Evolutionary conservation across 53 echinoderm and acorn worm genomes (phyloP), one percentile per base, ranked within the genome.

Genomic region (Zoroaster sp.): DNA sequence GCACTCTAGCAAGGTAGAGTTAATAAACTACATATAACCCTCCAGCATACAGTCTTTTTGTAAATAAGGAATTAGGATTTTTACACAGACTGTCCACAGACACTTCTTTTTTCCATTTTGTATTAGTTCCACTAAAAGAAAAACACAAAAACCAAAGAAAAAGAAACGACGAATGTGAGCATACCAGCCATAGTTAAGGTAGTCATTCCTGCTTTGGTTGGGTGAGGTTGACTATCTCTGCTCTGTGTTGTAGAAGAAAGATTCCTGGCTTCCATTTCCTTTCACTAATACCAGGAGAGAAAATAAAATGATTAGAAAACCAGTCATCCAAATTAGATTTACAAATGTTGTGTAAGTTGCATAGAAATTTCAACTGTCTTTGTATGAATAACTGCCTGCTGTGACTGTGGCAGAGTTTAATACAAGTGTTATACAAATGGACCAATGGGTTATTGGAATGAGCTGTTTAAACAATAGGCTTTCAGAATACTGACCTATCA

Each of bases 151-250:
- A n/a, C 69, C 73, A 53, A 34, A 72, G 31, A 44, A 42, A 7
- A 9, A 32, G 33, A 17, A 6, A 30, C 11, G 40, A 63, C 37
- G 1, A 10, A 69, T 44, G 12, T 2, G 7, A 69, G 77, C 94
- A 76, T 54, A 99, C 99, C 99, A 96, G 59, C 96, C 99, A 90
- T 91, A 96, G 7, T 87, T 94, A 39, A 99, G 91, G 92, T 86
- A 99, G 18, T 94, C 94, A 34, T 91, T 99, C 99, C 99, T 36
- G 96, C 99, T 79, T 99, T 99, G 46, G 91, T 90, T 12, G 96
- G 99, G 77, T 99, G 96, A 40, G 94, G 96, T 25, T 87, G 75
- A 39, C 93, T 51, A 59, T 96, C 89, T 66, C 86, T 89, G 35
- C 93, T 94, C 89, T 94, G 94, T 18, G 91, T 78, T 23, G 87